Base-by-base conservation (phyloP, 2,113 vertebrate genomes). In the Labrus mixtus region DNA sequence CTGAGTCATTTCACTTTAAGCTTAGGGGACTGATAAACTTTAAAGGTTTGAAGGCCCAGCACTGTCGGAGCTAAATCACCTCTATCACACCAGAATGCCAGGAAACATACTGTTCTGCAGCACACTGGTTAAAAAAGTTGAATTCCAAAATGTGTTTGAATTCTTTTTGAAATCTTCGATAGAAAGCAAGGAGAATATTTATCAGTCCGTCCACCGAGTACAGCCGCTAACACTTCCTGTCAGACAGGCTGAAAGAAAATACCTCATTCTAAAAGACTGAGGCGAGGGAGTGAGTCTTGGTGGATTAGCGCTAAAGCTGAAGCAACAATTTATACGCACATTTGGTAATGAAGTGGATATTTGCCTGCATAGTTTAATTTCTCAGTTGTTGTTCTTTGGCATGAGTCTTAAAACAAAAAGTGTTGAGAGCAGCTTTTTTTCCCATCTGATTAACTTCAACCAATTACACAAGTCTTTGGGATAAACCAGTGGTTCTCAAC, bases 251-350 rank as follows among this genome's bases (percentile, higher is more conserved):
- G 33, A 12, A 59, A 57, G 29, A 64, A 64, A 63, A 67, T 48
- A 83, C 73, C 78, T 62, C 51, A 78, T 73, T 36, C 10, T 17
- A 59, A 60, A 81, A 78, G 29, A 50, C 58, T 70, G 33, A 37
- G 37, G 50, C 43, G 15, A 54, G 9, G 60, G 56, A 82, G 23
- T 46, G 41, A 23, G 59, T 45, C 43, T 70, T 59, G 36, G 71
- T 37, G 77, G 79, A 86, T 88, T 76, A 74, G 59, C 57, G 23
- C 20, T n/a, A 58, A 78, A 76, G 81, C 79, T 41, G 70, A 65
- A 17, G 66, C 46, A 78, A 83, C 61, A 70, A 65, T 76, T 76
- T 73, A 66, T 4, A 8, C 53, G 62, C 63, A 62, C 57, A 37
- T 69, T 60, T 60, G 60, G 50, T 73, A 76, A 80, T 78, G 74